These are phyloP conservation scores for Apamea sordens DNA, from an alignment of 2,888 invertebrate species.

Conservation along the genomic window DNA sequence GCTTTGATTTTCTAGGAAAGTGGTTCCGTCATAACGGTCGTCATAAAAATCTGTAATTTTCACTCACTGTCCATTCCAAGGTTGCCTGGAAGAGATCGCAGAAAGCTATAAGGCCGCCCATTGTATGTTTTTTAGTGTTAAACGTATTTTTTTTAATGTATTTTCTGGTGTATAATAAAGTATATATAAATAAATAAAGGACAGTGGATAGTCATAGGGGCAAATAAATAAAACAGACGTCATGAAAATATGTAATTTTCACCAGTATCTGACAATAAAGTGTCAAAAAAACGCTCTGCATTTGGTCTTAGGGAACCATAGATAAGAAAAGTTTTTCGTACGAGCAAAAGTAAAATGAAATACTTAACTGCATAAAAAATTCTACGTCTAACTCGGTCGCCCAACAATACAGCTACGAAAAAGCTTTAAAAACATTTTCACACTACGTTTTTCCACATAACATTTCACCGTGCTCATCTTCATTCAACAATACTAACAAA, in stretches of 20 bases:
- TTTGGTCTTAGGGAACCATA: background rate
- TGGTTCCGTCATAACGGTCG: background rate
- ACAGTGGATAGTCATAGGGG: too few relatives aligned
- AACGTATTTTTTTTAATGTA: background rate
- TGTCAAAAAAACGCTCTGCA: background rate
- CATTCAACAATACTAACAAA: slow-evolving; percentile 62
- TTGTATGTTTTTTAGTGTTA: background rate
- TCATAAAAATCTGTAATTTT: background rate
- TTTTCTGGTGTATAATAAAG: background rate
- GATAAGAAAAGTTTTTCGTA: too few relatives aligned
- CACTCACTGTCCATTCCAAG: background rate
- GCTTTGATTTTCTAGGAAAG: background rate
- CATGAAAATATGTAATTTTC: background rate
- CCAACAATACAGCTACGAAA: slow-evolving; percentile 36
- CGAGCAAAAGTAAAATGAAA: background rate
- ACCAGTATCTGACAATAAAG: background rate
- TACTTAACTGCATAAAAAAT: background rate
- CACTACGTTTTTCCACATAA: slow-evolving; percentile 53
- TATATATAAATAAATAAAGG: background rate
- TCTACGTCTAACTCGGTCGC: slow-evolving; percentile 13
- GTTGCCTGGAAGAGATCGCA: background rate
- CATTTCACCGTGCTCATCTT: slow-evolving; percentile 56
- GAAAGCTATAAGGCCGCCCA: background rate
- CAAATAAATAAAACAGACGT: background rate
- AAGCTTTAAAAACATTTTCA: slow-evolving; percentile 36